Evolutionary conservation across 2,888 invertebrate genomes (phyloP).

Genomic region (Ophraella communa): DNA sequence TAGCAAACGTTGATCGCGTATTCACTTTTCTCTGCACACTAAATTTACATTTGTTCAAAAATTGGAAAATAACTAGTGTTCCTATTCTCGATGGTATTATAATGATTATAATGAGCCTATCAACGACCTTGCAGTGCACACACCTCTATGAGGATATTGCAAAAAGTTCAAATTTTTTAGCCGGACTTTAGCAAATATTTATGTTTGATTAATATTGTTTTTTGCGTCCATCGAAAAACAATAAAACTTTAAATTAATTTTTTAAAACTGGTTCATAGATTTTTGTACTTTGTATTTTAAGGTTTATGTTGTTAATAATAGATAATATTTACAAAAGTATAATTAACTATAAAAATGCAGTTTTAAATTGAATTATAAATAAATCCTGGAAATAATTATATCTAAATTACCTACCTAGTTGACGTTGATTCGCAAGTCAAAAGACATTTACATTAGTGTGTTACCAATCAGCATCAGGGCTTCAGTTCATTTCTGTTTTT

Average conservation of each 20-base stretch:
- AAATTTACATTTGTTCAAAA: slow-evolving; percentile 13
- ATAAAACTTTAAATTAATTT: background rate
- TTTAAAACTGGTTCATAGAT: too few relatives aligned
- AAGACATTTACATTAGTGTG: too few relatives aligned
- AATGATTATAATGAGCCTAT: slow-evolving; percentile 10
- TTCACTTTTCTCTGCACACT: background rate
- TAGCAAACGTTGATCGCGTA: background rate
- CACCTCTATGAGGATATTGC: slow-evolving; percentile 16
- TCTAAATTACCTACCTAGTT: too few relatives aligned
- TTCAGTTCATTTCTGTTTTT: too few relatives aligned
- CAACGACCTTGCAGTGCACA: slow-evolving; percentile 16
- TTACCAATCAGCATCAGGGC: too few relatives aligned
- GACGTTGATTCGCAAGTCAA: too few relatives aligned
- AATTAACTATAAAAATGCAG: too few relatives aligned
- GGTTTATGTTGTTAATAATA: too few relatives aligned
- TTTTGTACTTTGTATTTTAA: too few relatives aligned
- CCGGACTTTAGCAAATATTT: background rate
- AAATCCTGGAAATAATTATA: too few relatives aligned
- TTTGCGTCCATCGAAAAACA: background rate
- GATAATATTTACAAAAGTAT: too few relatives aligned
- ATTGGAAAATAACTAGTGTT: slow-evolving; percentile 15
- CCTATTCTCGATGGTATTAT: slow-evolving; percentile 13
- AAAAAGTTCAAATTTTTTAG: slow-evolving; percentile 22
- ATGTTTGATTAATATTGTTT: background rate
- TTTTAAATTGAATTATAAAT: too few relatives aligned